Evolutionary conservation across 2,797 vertebrate genomes (phyloP).

Genomic region (Adrianichthys oophorus): DNA sequence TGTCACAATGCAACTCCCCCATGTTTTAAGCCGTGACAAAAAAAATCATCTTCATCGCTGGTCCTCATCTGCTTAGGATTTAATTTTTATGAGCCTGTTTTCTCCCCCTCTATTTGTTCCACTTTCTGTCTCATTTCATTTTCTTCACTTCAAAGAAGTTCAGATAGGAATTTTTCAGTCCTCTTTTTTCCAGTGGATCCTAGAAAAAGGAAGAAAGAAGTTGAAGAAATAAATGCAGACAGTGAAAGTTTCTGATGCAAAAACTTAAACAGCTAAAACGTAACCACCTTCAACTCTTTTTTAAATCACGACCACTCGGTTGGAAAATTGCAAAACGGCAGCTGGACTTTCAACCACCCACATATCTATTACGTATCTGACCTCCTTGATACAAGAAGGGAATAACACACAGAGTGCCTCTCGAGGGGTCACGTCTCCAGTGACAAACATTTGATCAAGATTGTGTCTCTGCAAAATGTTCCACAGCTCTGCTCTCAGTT

Average conservation of each 20-base stretch:
- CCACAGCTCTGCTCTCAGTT: constrained; percentile 19
- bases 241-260: constrained; percentile 8
- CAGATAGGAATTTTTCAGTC: constrained; percentile 23
- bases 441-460: neutral
- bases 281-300: constrained; percentile 14
- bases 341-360: neutral
- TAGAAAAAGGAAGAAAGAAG: neutral
- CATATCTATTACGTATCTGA: constrained; percentile 5
- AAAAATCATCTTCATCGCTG: constrained; percentile 49
- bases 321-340: constrained; percentile 38
- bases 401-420: neutral
- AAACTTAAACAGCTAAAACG: constrained; percentile 9
- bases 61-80: constrained; percentile 59
- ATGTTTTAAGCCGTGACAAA: constrained; percentile 20
- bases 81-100: constrained; percentile 26
- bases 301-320: constrained; percentile 14
- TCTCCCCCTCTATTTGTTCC: constrained; percentile 1
- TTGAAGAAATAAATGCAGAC: constrained; percentile 18
- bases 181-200: constrained; percentile 12
- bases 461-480: constrained; percentile 3
- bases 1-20: constrained; percentile 30
- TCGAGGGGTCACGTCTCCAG: too few species aligned
- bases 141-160: constrained; percentile 46
- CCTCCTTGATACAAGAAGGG: constrained; percentile 26
- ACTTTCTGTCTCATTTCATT: constrained; percentile 32